These are phyloP conservation scores for Ernsta delagoae DNA, from an alignment of 2,888 invertebrate species.

Conservation along the genomic window DNA sequence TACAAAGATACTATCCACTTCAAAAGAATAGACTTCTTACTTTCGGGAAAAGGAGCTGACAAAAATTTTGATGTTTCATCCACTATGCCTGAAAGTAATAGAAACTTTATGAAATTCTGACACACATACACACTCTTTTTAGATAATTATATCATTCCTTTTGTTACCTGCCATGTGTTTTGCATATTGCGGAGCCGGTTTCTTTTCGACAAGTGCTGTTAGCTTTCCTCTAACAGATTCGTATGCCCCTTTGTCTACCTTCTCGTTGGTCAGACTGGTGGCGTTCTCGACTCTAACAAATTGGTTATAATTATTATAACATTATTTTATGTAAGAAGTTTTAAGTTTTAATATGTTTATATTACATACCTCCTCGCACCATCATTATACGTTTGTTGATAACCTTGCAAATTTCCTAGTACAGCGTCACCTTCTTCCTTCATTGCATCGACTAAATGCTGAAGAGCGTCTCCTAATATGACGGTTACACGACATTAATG, in stretches of 20 bases:
- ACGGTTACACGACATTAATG: background rate
- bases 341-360: background rate
- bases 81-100: conserved; percentile 53
- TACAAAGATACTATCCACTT: background rate
- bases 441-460: conserved; percentile 59
- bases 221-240: conserved; percentile 57
- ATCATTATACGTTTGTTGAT: conserved; percentile 58
- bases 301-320: background rate
- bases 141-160: background rate
- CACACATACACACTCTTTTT: too few species aligned
- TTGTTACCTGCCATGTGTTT: conserved; percentile 57
- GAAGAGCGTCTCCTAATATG: conserved; percentile 57
- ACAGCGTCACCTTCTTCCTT: conserved; percentile 56
- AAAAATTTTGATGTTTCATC: conserved; percentile 65
- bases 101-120: background rate
- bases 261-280: conserved; percentile 50
- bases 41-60: conserved; percentile 59
- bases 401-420: conserved; percentile 61
- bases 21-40: conserved; percentile 51
- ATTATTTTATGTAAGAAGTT: background rate
- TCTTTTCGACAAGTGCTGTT: conserved; percentile 48
- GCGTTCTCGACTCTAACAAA: conserved; percentile 56
- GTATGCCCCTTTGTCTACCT: conserved; percentile 59
- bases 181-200: conserved; percentile 49
- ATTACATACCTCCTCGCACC: conserved; percentile 58